Evolutionary conservation across 2,888 invertebrate species (phyloP).

Genomic region (Elegia similella): DNA sequence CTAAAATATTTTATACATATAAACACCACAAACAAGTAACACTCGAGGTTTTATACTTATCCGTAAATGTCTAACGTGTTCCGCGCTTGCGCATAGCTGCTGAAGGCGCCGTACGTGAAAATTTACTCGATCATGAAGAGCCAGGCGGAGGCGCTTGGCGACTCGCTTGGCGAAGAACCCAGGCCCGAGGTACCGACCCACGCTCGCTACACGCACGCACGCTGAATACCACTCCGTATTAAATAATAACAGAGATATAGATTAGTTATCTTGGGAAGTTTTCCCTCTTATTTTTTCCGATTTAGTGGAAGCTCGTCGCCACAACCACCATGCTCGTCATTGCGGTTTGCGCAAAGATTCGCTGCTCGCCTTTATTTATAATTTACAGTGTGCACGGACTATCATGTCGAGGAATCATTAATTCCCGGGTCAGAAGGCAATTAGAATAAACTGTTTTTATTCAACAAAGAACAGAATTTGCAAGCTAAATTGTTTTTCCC

Average conservation of each 20-base stretch:
- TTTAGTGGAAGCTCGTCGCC: no score
- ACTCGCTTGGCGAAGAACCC: constrained; percentile 78
- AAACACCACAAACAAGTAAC: not conserved
- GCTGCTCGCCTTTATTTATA: no score
- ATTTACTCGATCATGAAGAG: constrained; percentile 98
- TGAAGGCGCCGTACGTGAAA: constrained; percentile 98
- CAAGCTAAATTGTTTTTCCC: not conserved
- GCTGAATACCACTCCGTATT: constrained; percentile 6
- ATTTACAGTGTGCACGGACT: no score
- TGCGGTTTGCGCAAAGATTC: no score
- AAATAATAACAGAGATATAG: not conserved
- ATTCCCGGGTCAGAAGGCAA: not conserved
- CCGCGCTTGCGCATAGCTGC: constrained; percentile 84
- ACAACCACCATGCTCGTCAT: no score
- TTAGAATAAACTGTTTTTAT: not conserved
- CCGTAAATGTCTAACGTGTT: constrained; percentile 32
- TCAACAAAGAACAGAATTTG: not conserved
- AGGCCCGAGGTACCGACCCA: constrained; percentile 66
- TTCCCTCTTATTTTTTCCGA: no score
- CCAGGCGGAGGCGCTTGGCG: constrained; percentile 86
- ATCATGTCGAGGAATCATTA: no score
- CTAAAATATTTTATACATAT: no score
- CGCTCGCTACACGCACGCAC: constrained; percentile 20
- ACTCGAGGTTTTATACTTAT: not conserved
- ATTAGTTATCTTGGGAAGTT: no score